A percentile compares a stretch with the other conserved stretches of the same genome.
Evolutionary conservation across 2,113 vertebrate genomes (phyloP).

Genomic region (Oriolus oriolus): DNA sequence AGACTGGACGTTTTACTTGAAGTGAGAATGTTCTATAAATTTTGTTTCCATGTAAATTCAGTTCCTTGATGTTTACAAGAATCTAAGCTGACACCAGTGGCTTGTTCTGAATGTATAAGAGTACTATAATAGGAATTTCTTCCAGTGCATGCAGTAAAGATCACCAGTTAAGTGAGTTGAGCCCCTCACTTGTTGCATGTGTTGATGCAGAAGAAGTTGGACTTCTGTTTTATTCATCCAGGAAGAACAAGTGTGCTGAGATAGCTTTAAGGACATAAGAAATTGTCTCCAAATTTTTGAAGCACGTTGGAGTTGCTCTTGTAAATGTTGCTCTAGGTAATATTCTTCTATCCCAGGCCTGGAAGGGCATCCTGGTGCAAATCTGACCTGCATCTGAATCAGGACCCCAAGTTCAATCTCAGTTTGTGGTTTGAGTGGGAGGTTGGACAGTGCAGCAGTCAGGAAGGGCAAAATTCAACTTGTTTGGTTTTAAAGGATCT

Average conservation of each 20-base stretch:
- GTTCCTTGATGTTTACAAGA: not conserved
- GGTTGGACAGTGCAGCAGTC: not conserved
- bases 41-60: not conserved
- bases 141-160: not conserved
- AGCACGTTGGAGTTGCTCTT: accelerated
- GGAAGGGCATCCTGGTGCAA: not conserved
- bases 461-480: not conserved
- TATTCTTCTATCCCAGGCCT: not conserved
- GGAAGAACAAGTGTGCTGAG: not conserved
- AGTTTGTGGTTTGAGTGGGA: not conserved
- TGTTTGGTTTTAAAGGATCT: not conserved
- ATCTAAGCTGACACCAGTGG: not conserved
- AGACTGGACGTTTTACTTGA: not conserved
- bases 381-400: not conserved
- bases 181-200: not conserved
- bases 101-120: not conserved
- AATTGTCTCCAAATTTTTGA: not conserved
- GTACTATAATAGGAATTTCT: not conserved
- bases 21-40: not conserved
- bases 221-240: not conserved
- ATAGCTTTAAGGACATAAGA: not conserved
- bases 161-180: not conserved
- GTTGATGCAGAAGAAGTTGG: not conserved
- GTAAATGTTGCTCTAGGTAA: not conserved
- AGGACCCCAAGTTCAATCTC: not conserved